Evolutionary conservation across 1,140 invertebrate genomes (phyloP), one percentile per base, ranked within the genome.

Genomic region (Drosophila arizonae): DNA sequence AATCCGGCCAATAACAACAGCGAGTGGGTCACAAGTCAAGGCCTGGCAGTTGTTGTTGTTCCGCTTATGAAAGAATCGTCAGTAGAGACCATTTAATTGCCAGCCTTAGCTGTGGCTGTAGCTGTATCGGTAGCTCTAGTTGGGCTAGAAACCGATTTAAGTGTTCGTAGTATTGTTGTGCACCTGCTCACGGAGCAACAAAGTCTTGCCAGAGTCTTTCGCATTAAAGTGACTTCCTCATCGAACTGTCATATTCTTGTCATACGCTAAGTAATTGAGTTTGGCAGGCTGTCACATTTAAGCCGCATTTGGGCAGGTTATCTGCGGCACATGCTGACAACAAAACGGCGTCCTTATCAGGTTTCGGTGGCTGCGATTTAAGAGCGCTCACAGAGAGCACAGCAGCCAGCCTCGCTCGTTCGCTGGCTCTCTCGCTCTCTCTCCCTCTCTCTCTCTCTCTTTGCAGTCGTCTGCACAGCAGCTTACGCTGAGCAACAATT

Each of bases 401-500:
- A 26, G 8, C 56, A 28, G 43, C 26, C 26, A 60, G 57, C 43
- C 28, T 4, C 28, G 3, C 28, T 30, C 28, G 6, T 5, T 33
- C 36, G n/a, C 65, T 68, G 17, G 33, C 17, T 15, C 61, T 58
- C n/a, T 45, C 43, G 17, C 43, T 50, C 28, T 43, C 36, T 33
- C 66, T 68, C 36, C 33, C 17, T 15, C 56, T 58, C 28, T 43
- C 36, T 24, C 1, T 24, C 21, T 24, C 21, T 24, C 21, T 24
- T 55, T 57, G 60, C 71, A 64, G 61, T 62, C 46, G 41, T 77
- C 39, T 43, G 41, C 55, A 75, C 13, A 55, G 56, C 61, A 57
- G 56, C 61, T 9, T 45, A 30, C 11, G 39, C 39, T 41, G 46
- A 81, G 79, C 82, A 86, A 86, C 82, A 87, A 76, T 64, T 84